These are phyloP conservation scores for Chauna torquata DNA, from an alignment of 2,113 vertebrate species.

Conservation along the genomic window DNA sequence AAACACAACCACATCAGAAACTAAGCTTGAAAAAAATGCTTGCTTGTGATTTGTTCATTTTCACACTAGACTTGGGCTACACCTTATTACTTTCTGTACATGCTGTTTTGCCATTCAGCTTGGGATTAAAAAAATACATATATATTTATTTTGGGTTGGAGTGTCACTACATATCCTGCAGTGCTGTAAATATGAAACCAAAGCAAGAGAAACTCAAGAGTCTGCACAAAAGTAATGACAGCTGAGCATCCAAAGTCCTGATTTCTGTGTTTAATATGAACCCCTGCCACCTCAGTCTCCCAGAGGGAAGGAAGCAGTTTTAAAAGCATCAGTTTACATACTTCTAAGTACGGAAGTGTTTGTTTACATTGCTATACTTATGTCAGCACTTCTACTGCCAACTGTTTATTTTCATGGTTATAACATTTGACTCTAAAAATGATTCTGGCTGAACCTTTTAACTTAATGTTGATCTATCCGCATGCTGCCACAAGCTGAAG, in stretches of 20 bases:
- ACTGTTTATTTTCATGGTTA: not conserved
- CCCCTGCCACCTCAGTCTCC: not conserved
- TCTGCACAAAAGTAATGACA: constrained; percentile 50
- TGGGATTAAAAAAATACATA: constrained; percentile 46
- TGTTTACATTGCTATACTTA: constrained; percentile 47
- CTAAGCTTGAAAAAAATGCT: constrained; percentile 25
- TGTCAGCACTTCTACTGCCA: constrained; percentile 30
- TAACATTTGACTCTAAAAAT: constrained; percentile 24
- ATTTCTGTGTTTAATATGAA: constrained; percentile 35
- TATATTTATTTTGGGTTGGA: constrained; percentile 48
- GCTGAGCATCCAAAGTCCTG: constrained; percentile 1
- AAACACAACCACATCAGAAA: constrained; percentile 43
- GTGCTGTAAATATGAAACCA: constrained; percentile 44
- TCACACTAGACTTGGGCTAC: constrained; percentile 45
- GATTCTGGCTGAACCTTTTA: constrained; percentile 21
- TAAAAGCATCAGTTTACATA: constrained; percentile 12
- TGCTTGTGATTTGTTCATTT: constrained; percentile 63
- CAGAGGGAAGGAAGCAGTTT: constrained; percentile 1
- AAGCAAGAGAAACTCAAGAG: constrained; percentile 4
- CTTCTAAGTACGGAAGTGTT: constrained; percentile 14
- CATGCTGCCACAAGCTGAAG: not conserved
- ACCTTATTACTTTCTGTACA: constrained; percentile 55
- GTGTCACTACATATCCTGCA: constrained; percentile 15
- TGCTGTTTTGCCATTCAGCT: constrained; percentile 34
- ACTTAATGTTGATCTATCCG: constrained; percentile 16